Evolutionary conservation across 1,140 invertebrate genomes (phyloP).

Genomic region (Metopolophium dirhodum): DNA sequence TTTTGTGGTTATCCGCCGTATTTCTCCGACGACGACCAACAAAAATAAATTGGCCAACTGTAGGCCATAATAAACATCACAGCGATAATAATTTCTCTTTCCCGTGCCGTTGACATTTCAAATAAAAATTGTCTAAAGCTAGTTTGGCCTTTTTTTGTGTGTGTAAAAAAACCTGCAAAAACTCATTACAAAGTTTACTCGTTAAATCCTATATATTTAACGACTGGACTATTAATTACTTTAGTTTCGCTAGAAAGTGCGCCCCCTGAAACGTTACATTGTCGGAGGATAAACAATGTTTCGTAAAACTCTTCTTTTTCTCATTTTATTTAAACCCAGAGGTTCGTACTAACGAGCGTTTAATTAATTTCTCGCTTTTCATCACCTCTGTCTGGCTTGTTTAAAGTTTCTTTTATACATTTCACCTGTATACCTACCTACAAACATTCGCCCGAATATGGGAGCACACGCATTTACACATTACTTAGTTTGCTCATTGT

Average conservation of each 20-base stretch:
- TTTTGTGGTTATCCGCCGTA: neutral
- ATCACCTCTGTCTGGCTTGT: slow-evolving; percentile 11
- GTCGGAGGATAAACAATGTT: slow-evolving; percentile 56
- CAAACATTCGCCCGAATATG: neutral
- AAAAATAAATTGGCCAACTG: slow-evolving; percentile 5
- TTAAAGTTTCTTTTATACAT: slow-evolving; percentile 13
- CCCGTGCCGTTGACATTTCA: slow-evolving; percentile 12
- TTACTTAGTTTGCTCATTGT: neutral
- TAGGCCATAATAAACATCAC: neutral
- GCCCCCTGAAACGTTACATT: slow-evolving; percentile 38
- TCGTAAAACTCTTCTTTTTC: slow-evolving; percentile 47
- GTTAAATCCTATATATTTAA: slow-evolving; percentile 55
- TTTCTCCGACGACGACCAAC: neutral
- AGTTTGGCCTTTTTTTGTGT: neutral
- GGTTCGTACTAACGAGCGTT: slow-evolving; percentile 49
- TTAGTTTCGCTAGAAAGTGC: slow-evolving; percentile 54
- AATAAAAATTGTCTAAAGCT: slow-evolving; percentile 43
- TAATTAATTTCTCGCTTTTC: slow-evolving; percentile 56
- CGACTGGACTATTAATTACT: slow-evolving; percentile 57
- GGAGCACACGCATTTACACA: neutral
- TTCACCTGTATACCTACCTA: neutral
- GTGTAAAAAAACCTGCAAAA: slow-evolving; percentile 52
- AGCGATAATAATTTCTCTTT: slow-evolving; percentile 1
- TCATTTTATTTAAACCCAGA: slow-evolving; percentile 43
- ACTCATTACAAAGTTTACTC: slow-evolving; percentile 57